These are phyloP conservation scores for Bos javanicus DNA, from an alignment of 2,113 vertebrate genomes.

Conservation along the genomic window DNA sequence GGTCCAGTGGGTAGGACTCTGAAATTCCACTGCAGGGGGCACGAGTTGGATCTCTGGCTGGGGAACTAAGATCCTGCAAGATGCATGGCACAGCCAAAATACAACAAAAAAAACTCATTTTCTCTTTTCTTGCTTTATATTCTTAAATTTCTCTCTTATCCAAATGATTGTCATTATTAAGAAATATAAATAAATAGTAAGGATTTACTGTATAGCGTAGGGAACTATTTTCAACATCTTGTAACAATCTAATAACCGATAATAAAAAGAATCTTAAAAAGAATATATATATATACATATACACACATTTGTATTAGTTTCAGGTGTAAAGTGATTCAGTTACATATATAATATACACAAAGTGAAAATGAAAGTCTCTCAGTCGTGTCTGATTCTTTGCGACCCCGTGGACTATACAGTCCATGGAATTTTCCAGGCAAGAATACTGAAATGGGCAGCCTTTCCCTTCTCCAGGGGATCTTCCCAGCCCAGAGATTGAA, in stretches of 20 bases:
- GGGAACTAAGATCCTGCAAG: neutral
- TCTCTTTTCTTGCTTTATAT: neutral
- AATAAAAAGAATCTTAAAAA: neutral
- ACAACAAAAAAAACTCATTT: neutral
- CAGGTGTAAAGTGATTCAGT: neutral
- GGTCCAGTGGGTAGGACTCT: neutral
- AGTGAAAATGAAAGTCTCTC: neutral
- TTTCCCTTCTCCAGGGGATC: neutral
- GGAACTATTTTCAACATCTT: neutral
- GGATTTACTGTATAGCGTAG: neutral
- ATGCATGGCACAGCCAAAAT: neutral
- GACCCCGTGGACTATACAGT: neutral
- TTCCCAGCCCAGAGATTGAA: too few species aligned
- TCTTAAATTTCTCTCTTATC: neutral
- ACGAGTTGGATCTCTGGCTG: neutral
- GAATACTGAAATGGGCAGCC: neutral
- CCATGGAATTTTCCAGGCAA: neutral
- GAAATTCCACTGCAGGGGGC: neutral
- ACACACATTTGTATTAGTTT: neutral
- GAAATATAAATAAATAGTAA: neutral
- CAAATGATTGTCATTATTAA: neutral
- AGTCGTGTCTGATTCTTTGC: neutral
- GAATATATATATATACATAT: neutral
- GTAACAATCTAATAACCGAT: neutral
- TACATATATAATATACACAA: neutral